A percentile compares a stretch with the other conserved stretches of the same genome.
phyloP scores from a whole-genome alignment of 2,797 vertebrate species.

The Atherinosoma microstoma region DNA sequence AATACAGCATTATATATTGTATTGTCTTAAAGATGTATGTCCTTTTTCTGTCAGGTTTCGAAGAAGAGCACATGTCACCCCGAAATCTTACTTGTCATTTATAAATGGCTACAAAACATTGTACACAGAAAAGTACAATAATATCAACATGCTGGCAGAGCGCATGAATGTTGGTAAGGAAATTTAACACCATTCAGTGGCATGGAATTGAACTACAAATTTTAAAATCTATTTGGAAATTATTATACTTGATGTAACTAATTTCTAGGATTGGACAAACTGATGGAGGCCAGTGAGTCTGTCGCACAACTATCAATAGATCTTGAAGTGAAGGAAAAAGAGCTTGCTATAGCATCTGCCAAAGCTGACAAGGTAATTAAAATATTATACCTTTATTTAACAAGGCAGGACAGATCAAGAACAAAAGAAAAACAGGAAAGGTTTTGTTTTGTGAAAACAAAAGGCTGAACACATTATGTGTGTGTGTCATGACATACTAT shows the following conservation, averaged over 20 bases:
- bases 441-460: background rate
- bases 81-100: conserved; percentile 92
- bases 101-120: conserved; percentile 89
- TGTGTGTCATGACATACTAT: background rate
- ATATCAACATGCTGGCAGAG: conserved; percentile 85
- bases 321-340: conserved; percentile 86
- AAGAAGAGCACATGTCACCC: conserved; percentile 89
- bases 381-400: background rate
- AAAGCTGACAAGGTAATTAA: conserved; percentile 87
- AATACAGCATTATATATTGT: background rate
- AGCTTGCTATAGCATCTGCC: conserved; percentile 84
- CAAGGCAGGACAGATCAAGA: background rate
- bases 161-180: conserved; percentile 88
- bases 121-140: conserved; percentile 84
- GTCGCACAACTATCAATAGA: conserved; percentile 86
- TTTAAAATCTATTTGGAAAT: background rate
- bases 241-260: conserved; percentile 17
- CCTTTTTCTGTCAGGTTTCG: conserved; percentile 84
- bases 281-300: conserved; percentile 89
- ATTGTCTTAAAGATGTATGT: conserved; percentile 67
- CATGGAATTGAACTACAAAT: background rate
- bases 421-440: background rate
- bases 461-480: background rate
- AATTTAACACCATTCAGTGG: background rate
- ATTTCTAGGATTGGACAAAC: conserved; percentile 84